These are phyloP conservation scores for Chymomyza fuscimana DNA, from an alignment of 2,888 invertebrate genomes.

Conservation along the genomic window DNA sequence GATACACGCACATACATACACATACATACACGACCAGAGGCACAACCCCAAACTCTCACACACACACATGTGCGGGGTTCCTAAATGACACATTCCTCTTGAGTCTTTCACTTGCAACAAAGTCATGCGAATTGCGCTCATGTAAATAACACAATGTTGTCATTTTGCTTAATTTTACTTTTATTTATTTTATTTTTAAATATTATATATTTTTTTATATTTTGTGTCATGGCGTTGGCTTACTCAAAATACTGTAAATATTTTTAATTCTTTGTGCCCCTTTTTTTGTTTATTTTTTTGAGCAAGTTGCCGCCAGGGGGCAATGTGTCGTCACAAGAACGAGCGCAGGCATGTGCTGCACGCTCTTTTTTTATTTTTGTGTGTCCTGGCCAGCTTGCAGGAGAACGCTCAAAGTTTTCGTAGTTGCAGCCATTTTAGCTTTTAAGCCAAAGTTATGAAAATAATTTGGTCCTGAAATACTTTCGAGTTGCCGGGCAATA, in stretches of 20 bases:
- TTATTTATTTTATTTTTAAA: background rate
- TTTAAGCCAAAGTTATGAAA: slow-evolving; percentile 73
- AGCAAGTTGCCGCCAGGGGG: slow-evolving; percentile 49
- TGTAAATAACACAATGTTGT: slow-evolving; percentile 14
- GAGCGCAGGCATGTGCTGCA: slow-evolving; percentile 5
- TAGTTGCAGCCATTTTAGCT: slow-evolving; percentile 48
- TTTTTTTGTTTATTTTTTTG: slow-evolving; percentile 17
- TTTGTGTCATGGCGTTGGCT: slow-evolving; percentile 34
- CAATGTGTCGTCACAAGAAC: slow-evolving; percentile 51
- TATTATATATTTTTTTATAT: slow-evolving; percentile 17
- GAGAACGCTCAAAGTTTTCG: background rate
- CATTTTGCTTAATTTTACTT: background rate
- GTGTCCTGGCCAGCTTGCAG: background rate
- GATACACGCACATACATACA: background rate
- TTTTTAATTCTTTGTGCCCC: slow-evolving; percentile 72
- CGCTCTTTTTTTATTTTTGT: background rate
- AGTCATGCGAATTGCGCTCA: slow-evolving; percentile 50
- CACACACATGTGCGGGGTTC: slow-evolving; percentile 8
- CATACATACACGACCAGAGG: background rate
- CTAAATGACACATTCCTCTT: slow-evolving; percentile 61
- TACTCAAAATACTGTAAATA: slow-evolving; percentile 71
- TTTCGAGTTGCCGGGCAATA: slow-evolving; percentile 69
- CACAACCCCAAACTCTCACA: slow-evolving; percentile 1
- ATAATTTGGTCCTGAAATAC: slow-evolving; percentile 72
- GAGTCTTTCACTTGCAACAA: slow-evolving; percentile 36